phyloP scores from a whole-genome alignment of 2,797 vertebrate genomes.

The Cyprinodon diabolis region DNA sequence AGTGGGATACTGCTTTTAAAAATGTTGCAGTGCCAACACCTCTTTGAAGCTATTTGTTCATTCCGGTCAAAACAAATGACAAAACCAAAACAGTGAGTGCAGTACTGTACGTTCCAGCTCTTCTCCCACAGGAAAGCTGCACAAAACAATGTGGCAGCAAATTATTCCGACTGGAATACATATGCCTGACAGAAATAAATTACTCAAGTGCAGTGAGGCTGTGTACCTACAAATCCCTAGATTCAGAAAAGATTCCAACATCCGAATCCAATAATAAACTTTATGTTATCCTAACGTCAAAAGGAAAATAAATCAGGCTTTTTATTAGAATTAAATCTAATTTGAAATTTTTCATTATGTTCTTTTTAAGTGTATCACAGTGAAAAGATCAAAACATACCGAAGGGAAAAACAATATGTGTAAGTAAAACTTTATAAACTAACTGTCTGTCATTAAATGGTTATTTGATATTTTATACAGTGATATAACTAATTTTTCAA shows the following conservation, averaged over 20 bases:
- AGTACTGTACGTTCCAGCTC: not conserved
- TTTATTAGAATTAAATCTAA: not conserved
- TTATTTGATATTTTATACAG: constrained; percentile 7
- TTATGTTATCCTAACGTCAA: not conserved
- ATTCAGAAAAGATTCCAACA: not conserved
- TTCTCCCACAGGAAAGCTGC: not conserved
- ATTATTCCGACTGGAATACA: not conserved
- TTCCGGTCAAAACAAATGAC: constrained; percentile 10
- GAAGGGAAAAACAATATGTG: not conserved
- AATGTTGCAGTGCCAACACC: not conserved
- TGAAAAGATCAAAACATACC: not conserved
- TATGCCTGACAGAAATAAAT: not conserved
- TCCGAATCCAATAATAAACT: not conserved
- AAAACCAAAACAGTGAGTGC: constrained; percentile 1
- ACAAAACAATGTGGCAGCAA: constrained; percentile 8
- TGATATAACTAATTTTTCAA: constrained; percentile 8
- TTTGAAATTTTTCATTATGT: not conserved
- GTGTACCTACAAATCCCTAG: not conserved
- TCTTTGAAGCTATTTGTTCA: constrained; percentile 18
- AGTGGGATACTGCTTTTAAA: constrained; percentile 10
- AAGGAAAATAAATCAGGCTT: too few relatives aligned
- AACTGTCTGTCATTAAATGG: not conserved
- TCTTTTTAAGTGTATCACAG: not conserved
- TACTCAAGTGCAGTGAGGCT: not conserved
- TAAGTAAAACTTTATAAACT: not conserved